phyloP scores from a whole-genome alignment of 2,797 vertebrate species.

The Liasis olivaceus region DNA sequence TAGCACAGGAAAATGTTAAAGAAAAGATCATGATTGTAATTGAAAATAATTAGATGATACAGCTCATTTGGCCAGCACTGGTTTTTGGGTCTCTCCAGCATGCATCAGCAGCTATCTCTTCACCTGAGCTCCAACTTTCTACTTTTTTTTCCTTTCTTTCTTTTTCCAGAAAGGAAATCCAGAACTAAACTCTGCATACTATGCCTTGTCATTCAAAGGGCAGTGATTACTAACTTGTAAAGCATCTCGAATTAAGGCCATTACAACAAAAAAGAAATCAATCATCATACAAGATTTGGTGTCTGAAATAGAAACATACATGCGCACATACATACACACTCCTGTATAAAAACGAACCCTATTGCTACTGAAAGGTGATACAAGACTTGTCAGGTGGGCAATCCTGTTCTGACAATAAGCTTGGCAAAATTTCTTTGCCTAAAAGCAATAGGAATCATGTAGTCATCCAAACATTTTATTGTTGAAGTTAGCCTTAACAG shows the following conservation, averaged over 20 bases:
- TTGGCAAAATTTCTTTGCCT: neutral
- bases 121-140: slow-evolving; percentile 56
- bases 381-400: neutral
- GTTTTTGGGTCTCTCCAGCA: slow-evolving; percentile 37
- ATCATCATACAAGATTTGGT: neutral
- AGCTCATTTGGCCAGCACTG: slow-evolving; percentile 72
- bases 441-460: neutral
- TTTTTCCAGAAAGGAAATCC: neutral
- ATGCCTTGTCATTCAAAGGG: neutral
- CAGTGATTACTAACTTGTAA: neutral
- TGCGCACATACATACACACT: neutral
- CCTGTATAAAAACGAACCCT: neutral
- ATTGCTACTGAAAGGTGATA: neutral
- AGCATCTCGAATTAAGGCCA: neutral
- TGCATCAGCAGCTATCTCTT: slow-evolving; percentile 46
- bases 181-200: slow-evolving; percentile 5
- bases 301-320: neutral
- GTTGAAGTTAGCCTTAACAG: neutral
- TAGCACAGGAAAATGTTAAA: slow-evolving; percentile 79
- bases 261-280: neutral
- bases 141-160: neutral
- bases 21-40: slow-evolving; percentile 80
- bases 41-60: slow-evolving; percentile 86
- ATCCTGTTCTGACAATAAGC: neutral
- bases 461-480: neutral